Percentiles rank a stretch among this genome's conserved stretches.
phyloP scores from a whole-genome alignment of 2,113 vertebrate genomes.

The Menura novaehollandiae region DNA sequence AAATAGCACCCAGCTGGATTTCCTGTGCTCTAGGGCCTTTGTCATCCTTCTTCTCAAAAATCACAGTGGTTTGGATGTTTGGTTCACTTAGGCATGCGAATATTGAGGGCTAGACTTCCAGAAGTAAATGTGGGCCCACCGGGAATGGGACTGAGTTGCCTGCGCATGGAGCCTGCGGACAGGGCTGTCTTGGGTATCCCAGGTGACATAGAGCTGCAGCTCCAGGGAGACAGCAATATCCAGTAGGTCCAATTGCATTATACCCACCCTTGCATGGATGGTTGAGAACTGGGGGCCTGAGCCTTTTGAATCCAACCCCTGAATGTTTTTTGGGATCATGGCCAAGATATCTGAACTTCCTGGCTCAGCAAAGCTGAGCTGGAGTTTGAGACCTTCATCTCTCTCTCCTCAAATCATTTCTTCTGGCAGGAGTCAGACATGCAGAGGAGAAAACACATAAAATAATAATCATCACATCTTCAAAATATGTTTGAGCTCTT shows the following conservation, averaged over 20 bases:
- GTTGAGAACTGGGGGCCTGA: neutral
- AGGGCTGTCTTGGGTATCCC: neutral
- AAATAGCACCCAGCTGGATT: neutral
- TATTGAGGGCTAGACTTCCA: neutral
- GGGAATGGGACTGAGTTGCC: neutral
- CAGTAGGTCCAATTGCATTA: neutral
- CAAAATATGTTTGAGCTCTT: neutral
- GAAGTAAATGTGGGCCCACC: neutral
- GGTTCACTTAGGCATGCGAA: neutral
- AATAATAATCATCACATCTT: neutral
- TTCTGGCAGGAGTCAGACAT: neutral
- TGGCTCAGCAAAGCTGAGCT: neutral
- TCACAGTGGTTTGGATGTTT: neutral
- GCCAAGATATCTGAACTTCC: neutral
- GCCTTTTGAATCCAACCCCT: neutral
- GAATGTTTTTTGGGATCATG: neutral
- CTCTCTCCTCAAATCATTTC: neutral
- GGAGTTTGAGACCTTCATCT: neutral
- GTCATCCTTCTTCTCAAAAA: neutral
- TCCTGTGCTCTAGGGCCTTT: neutral
- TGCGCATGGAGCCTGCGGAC: neutral
- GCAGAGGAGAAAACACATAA: neutral
- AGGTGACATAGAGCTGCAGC: neutral
- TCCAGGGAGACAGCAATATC: neutral
- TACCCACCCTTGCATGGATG: neutral